Evolutionary conservation across 2,797 vertebrate genomes (phyloP), one percentile per base, ranked within the genome.

Genomic region (Craterocephalus amniculus): DNA sequence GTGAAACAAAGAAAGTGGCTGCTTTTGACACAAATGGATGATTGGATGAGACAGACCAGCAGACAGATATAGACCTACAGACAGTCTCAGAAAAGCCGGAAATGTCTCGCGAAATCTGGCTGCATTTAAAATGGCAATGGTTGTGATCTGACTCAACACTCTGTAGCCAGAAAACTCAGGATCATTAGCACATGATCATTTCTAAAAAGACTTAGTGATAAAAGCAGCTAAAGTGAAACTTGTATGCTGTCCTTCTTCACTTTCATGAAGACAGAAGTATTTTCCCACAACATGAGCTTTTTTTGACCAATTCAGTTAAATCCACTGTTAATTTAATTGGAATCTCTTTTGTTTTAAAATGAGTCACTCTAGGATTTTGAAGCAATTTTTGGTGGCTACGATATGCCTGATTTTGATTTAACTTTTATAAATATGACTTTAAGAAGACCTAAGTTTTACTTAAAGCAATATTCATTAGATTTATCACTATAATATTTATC

Each of bases 11-110:
- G 40, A 34, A 63, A 81, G 72, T 67, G 78, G 77, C 72, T 79
- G 89, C 76, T 76, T 87, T 88, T 90, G 72, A 85, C 82, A 70
- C 71, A 87, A 90, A 90, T 81, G 69, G 65, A 65, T 72, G 75
- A 85, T 81, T 77, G 29, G 29, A 31, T 31, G 29, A 72, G 76
- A 80, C 35, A 58, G 72, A 71, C 60, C 51, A 67, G 38, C 48
- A 68, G 62, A 51, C 51, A 69, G 52, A 74, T 67, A 49, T 20
- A 52, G 67, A 76, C 59, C 63, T 64, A 60, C 40, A 62, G 67
- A 75, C 54, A 54, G 59, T 66, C 79, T 79, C 45, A 63, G 55
- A 65, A 40, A 56, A 24, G 35, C 68, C 70, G 67, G 38, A 0
- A 56, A 16, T n/a, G 63, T 14, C 49, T 52, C 45, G 31, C 43